Evolutionary conservation across 2,888 invertebrate genomes (phyloP).

Genomic region (Terebella lapidaria): DNA sequence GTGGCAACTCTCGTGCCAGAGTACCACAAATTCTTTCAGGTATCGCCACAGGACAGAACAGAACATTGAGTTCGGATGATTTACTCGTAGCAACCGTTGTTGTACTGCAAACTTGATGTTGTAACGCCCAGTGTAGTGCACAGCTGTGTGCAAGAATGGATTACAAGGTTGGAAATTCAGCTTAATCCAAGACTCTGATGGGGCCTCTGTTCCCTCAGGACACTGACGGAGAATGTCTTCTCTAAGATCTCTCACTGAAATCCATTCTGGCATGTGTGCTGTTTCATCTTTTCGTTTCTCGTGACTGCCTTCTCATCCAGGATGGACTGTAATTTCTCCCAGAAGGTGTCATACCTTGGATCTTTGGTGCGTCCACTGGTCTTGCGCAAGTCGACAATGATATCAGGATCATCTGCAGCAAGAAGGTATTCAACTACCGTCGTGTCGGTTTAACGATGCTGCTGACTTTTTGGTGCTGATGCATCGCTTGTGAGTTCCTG

Average conservation of each 20-base stretch:
- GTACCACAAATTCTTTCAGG: too few relatives aligned
- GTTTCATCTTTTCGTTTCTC: conserved; percentile 11
- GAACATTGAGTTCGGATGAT: too few relatives aligned
- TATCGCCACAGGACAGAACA: too few relatives aligned
- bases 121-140: too few relatives aligned
- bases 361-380: conserved; percentile 6
- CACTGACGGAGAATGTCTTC: conserved; percentile 8
- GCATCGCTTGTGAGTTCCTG: neutral
- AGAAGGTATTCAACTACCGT: conserved; percentile 11
- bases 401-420: conserved; percentile 13
- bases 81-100: too few relatives aligned
- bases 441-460: conserved; percentile 8
- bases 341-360: conserved; percentile 14
- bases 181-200: conserved; percentile 21
- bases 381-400: conserved; percentile 11
- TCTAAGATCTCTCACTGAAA: conserved; percentile 15
- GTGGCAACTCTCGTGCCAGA: too few relatives aligned
- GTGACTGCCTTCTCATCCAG: conserved; percentile 16
- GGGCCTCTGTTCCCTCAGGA: conserved; percentile 9
- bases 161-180: too few relatives aligned
- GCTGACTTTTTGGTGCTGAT: neutral
- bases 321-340: conserved; percentile 8
- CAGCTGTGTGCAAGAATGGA: too few relatives aligned
- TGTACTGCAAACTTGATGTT: too few relatives aligned
- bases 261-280: conserved; percentile 12